phyloP scores from a whole-genome alignment of 2,888 invertebrate species.

The Yponomeuta malinellus region DNA sequence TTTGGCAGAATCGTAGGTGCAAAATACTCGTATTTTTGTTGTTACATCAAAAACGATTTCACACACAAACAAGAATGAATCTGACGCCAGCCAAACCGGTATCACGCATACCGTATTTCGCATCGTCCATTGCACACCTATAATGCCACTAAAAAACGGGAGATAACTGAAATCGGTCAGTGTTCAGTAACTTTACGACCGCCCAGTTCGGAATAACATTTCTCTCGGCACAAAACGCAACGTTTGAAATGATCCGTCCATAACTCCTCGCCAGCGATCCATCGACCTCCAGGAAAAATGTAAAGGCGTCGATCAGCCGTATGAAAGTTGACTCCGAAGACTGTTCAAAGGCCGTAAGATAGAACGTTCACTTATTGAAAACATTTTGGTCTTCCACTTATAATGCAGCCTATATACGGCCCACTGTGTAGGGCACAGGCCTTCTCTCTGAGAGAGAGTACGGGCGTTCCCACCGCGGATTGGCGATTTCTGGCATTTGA shows the following conservation, averaged over 20 bases:
- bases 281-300: conserved; percentile 52
- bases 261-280: conserved; percentile 22
- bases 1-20: no score
- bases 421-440: neutral
- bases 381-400: no score
- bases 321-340: conserved; percentile 27
- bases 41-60: no score
- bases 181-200: neutral
- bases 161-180: neutral
- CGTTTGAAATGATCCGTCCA: conserved; percentile 11
- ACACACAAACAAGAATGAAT: no score
- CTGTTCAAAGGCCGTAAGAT: neutral
- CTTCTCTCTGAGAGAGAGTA: neutral
- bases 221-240: conserved; percentile 37
- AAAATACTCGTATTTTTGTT: no score
- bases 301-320: conserved; percentile 46
- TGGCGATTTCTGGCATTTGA: neutral
- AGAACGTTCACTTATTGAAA: neutral
- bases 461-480: neutral
- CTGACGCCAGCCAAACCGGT: no score
- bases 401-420: no score
- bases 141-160: neutral
- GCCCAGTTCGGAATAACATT: conserved; percentile 1
- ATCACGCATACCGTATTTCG: no score
- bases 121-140: no score